Base-by-base conservation (phyloP, 2,888 invertebrate species). In the Aphodius granarius region DNA sequence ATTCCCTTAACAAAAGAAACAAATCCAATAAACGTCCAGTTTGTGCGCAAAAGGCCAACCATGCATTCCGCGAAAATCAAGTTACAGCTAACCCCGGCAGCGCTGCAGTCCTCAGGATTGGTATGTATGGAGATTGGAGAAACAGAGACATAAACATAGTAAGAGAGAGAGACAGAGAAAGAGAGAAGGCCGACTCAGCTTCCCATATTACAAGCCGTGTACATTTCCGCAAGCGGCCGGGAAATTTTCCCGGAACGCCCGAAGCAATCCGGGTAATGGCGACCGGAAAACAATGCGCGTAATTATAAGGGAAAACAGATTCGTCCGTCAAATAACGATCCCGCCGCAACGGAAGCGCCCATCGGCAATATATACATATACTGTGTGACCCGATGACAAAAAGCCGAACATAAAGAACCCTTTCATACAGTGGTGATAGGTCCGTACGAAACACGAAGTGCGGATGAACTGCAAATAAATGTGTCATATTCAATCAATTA, bases 31-130 rank as follows among this genome's bases (percentile, higher is more conserved):
- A 43, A 43, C 43, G 43, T 43, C 43, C 13, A 43, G 43, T 43
- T 6, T 13, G 43, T 6, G 43, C 43, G 43, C 18, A 22, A 68
- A 68, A 68, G 21, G 68, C 68, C n/a, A 22, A 68, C 68, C 22
- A 20, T 68, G 68, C 68, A 68, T 68, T 68, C 68, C n/a, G 68
- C 68, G 68, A 22, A 68, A 68, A 68, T 68, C 68, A 68, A 68
- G 21, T 68, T 68, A 68, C 68, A 20, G 22, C 68, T 19, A 43
- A n/a, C n/a, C 20, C 20, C 22, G 68, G 20, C 20, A 68, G 68
- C 18, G 68, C 22, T 22, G 21, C 68, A 68, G 19, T 43, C 43
- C 9, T 43, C 9, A 13, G 43, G 43, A 43, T 13, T 43, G 43
- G 4, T 43, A 43, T 43, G 43, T 43, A 43, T 43, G 43, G 6